Conservation (phyloP, 53 echinoderm and acorn worm species). For the Temnopleurus reevesii region DNA sequence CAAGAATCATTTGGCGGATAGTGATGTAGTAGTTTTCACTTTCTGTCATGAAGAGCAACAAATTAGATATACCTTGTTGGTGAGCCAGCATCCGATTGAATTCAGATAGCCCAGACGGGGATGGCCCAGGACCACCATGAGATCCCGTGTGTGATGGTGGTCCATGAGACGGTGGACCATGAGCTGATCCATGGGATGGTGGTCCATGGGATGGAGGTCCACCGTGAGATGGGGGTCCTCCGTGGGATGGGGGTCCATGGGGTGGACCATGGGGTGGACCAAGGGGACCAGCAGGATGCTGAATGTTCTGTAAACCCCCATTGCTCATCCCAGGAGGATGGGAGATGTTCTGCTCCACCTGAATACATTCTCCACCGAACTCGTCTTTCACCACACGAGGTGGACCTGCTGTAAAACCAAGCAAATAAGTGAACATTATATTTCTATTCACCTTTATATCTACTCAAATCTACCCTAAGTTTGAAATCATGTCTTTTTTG, state of each 20-base stretch:
- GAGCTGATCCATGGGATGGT: not conserved
- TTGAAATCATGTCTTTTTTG: too few species aligned
- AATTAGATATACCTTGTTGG: constrained; percentile 26
- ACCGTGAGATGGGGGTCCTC: constrained; percentile 1
- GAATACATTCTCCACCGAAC: constrained; percentile 83
- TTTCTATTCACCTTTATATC: too few species aligned
- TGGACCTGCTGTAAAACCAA: constrained; percentile 63
- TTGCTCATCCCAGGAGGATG: constrained; percentile 84
- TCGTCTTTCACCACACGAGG: constrained; percentile 89
- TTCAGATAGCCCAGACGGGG: constrained; percentile 67
- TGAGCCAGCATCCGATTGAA: constrained; percentile 76
- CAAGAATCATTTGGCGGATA: too few species aligned
- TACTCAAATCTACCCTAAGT: too few species aligned
- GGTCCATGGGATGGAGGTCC: not conserved
- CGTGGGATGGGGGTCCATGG: constrained; percentile 47
- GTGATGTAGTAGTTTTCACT: too few species aligned
- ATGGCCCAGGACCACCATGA: constrained; percentile 30
- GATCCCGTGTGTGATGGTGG: not conserved
- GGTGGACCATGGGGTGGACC: constrained; percentile 51
- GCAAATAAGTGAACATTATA: too few species aligned
- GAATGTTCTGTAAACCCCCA: constrained; percentile 71
- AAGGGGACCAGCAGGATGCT: constrained; percentile 61
- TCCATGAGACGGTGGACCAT: not conserved
- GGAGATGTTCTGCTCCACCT: constrained; percentile 91
- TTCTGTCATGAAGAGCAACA: too few species aligned